These are phyloP conservation scores for Piezodorus guildinii DNA, from an alignment of 1,140 invertebrate species.

Conservation along the genomic window DNA sequence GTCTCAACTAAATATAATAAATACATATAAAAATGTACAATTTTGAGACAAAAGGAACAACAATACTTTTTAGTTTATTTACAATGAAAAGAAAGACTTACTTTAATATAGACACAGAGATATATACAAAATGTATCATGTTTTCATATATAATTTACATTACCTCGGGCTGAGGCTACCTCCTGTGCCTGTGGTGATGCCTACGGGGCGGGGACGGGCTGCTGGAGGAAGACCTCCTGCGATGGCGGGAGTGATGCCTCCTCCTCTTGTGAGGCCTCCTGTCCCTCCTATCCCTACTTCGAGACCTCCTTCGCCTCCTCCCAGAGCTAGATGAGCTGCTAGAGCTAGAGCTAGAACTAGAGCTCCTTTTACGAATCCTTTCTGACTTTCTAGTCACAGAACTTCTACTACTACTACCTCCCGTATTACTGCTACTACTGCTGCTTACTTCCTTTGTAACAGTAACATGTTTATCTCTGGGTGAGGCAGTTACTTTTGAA, in stretches of 20 bases:
- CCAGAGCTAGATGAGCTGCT: not conserved
- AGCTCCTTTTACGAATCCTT: slow-evolving; percentile 1
- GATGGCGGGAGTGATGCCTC: not conserved
- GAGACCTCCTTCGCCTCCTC: slow-evolving; percentile 3
- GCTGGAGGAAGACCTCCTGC: not conserved
- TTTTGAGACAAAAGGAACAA: slow-evolving; percentile 4
- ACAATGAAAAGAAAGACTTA: not conserved
- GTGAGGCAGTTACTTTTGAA: not conserved
- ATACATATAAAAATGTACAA: not conserved
- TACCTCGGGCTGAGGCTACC: not conserved
- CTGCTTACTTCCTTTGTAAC: not conserved
- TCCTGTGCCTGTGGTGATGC: slow-evolving; percentile 2
- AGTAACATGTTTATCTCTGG: not conserved
- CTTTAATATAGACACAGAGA: not conserved
- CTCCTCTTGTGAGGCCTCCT: not conserved
- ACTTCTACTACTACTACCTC: not conserved
- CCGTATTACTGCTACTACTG: not conserved
- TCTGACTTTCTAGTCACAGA: not conserved
- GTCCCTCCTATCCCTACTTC: not conserved
- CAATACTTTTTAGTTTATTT: not conserved
- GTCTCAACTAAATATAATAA: too few species aligned
- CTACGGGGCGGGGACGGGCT: not conserved
- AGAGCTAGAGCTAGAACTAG: not conserved
- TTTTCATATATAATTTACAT: not conserved
- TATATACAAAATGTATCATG: not conserved